Evolutionary conservation across 1,140 invertebrate genomes (phyloP).

Genomic region (Zaprionus vittiger): DNA sequence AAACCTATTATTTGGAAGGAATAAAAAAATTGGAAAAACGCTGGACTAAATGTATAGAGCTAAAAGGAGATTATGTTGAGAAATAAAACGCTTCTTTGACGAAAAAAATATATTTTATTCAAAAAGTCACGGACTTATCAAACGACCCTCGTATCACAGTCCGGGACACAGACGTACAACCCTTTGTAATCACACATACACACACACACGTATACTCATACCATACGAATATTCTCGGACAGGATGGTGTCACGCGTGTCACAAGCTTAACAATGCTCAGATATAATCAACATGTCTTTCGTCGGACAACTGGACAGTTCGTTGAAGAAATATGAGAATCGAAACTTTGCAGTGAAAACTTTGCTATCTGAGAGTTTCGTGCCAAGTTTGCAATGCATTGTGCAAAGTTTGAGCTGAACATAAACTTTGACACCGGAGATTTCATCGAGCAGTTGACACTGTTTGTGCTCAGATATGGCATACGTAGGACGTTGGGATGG

Average conservation of each 20-base stretch:
- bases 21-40: no score
- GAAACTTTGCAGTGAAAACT: conserved; percentile 59
- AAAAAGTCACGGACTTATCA: no score
- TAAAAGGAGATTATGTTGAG: no score
- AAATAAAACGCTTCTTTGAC: no score
- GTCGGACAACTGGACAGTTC: conserved; percentile 45
- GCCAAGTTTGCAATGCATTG: conserved; percentile 67
- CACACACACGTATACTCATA: background rate
- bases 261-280: conserved; percentile 59
- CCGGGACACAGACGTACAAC: conserved; percentile 16
- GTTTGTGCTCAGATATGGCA: conserved; percentile 14
- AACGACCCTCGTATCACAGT: no score
- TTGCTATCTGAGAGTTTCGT: conserved; percentile 57
- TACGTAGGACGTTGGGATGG: background rate
- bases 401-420: conserved; percentile 59
- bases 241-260: conserved; percentile 72
- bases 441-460: conserved; percentile 49
- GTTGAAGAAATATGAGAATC: conserved; percentile 30
- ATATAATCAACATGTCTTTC: conserved; percentile 57
- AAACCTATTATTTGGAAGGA: no score
- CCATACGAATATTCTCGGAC: conserved; percentile 25
- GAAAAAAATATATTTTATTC: no score
- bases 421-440: conserved; percentile 70
- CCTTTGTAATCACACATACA: conserved; percentile 50
- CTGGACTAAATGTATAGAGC: no score